Evolutionary conservation across 2,888 invertebrate genomes (phyloP), one percentile per base, ranked within the genome.

Genomic region (Cotesia congregata): DNA sequence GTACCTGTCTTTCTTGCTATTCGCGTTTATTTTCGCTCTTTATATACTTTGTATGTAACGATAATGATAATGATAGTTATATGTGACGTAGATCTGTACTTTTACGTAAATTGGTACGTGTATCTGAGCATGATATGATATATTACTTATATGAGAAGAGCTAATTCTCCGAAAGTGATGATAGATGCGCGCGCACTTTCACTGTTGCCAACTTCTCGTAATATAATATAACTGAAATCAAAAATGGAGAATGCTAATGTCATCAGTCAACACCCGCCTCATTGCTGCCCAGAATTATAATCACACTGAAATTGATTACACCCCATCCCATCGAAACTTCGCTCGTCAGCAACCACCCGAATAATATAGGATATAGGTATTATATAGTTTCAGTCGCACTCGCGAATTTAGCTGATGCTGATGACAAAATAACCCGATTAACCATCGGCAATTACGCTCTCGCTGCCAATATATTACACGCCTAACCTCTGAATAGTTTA

Each of bases 251-350:
- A 82, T 85, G 87, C 82, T 89, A 89, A 89, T 87, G 87, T 86
- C 86, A 89, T 88, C 88, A 89, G 88, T 88, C 88, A 87, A 86
- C 89, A 85, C 87, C 83, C 84, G 84, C 84, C 82, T 82, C 70
- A 65, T 75, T 83, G 82, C 83, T 84, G 82, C 86, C 84, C 83
- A 81, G 82, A 85, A 82, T 85, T 85, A 77, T 81, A 87, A 87
- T 88, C 86, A 86, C 83, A 86, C 84, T 86, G 83, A 83, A 87
- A 88, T 88, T 87, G 86, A 88, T 87, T 86, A 86, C 85, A 84
- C 83, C 83, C 83, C 85, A 86, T 86, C 86, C 84, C 84, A 61
- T 12, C 9, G 65, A 70, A 50, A 59, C 7, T 80, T 79, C 65
- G 81, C 79, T 81, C 82, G 30, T 30, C 50, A 50, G 7, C 12